Evolutionary conservation across 2,888 invertebrate species (phyloP), one percentile per base, ranked within the genome.

Genomic region (Epinotia brunnichana): DNA sequence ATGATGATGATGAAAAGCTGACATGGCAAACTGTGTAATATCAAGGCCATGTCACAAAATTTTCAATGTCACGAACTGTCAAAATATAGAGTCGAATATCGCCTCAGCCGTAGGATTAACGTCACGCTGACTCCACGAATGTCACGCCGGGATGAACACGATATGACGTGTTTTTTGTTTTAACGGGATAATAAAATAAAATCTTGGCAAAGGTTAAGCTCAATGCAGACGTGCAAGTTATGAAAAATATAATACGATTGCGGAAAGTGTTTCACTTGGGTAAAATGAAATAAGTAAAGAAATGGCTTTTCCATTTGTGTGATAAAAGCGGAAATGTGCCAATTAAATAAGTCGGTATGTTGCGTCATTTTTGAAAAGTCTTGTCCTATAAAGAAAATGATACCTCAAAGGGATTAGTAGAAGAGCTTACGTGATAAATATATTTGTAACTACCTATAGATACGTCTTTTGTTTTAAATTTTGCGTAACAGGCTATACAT

Each of bases 91-190:
- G 73, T 78, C 78, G 75, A 78, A 82, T 80, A 81, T 77, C 82
- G 81, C 75, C 78, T 80, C 75, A 77, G 73, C 79, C 80, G 78
- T 80, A 74, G 82, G 81, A 86, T 87, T 84, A 86, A 80, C 77
- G 84, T 85, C 85, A 84, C 74, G 78, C 78, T 80, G 82, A 83
- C 81, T 85, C 81, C 78, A 79, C 80, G 79, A 79, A 82, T 81
- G 82, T 83, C 82, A 82, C 78, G 76, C 72, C 70, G 70, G 73
- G 60, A 74, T 74, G 76, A 75, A 77, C 76, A 73, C 78, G 79
- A 80, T 78, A 76, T 78, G 83, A 82, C 83, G 76, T 75, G 62
- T 66, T 66, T 69, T 70, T 62, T 41, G 39, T 73, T 73, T 72
- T 72, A 67, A 62, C 72, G 61, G 62, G 48, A 54, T 51, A 57